Conservation (phyloP, 2,888 invertebrate genomes). For the Thyatira batis region DNA sequence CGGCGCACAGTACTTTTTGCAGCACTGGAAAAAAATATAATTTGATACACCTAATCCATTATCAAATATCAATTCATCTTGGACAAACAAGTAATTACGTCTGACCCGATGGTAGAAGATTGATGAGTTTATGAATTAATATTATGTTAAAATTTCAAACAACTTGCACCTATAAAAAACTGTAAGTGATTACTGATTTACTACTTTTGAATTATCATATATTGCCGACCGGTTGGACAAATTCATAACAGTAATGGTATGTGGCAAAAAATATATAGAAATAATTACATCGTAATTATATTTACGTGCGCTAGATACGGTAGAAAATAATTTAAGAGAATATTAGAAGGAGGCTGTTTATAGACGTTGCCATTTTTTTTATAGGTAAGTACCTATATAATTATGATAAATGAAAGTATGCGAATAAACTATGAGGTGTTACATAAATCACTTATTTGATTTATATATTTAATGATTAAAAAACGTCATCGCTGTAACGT, state of each 20-base stretch:
- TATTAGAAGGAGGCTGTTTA: not conserved
- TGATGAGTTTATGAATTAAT: slow-evolving; percentile 57
- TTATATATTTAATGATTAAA: too few species aligned
- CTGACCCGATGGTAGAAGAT: slow-evolving; percentile 47
- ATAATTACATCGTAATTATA: not conserved
- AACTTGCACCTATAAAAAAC: slow-evolving; percentile 27
- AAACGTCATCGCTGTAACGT: too few species aligned
- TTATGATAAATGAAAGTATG: not conserved
- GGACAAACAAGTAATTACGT: slow-evolving; percentile 57
- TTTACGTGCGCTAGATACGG: not conserved
- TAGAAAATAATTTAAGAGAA: not conserved
- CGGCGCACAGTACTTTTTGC: not conserved
- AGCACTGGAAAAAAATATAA: slow-evolving; percentile 4
- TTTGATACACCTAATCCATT: slow-evolving; percentile 13
- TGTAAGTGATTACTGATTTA: slow-evolving; percentile 10
- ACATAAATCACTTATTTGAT: too few species aligned
- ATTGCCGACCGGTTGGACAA: not conserved
- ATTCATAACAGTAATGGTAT: slow-evolving; percentile 2
- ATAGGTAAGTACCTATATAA: not conserved
- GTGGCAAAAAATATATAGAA: not conserved
- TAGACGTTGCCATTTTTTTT: not conserved
- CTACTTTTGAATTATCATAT: slow-evolving; percentile 2
- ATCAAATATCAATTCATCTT: slow-evolving; percentile 56
- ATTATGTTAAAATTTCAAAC: slow-evolving; percentile 28
- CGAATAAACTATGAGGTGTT: too few species aligned